Conservation (phyloP, 2,797 vertebrate genomes). For the Nyctalus aviator region DNA sequence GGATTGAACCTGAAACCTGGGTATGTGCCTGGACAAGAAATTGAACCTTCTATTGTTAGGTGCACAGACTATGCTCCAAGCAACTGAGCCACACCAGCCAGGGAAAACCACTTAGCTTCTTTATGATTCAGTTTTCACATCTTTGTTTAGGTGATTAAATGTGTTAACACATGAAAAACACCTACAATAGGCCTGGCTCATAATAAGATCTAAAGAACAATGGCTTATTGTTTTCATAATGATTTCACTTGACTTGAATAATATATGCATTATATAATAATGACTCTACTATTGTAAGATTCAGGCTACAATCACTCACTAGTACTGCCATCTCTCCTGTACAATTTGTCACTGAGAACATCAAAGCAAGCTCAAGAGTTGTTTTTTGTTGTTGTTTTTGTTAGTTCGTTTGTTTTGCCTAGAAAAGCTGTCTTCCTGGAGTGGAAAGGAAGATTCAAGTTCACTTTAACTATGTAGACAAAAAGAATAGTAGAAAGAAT, state of each 20-base stretch:
- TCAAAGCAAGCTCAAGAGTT: neutral
- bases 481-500: neutral
- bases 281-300: neutral
- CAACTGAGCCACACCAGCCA: neutral
- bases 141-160: conserved; percentile 27
- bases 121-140: neutral
- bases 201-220: conserved; percentile 24
- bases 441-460: neutral
- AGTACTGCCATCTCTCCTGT: neutral
- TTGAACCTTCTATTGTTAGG: neutral
- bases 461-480: neutral
- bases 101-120: neutral
- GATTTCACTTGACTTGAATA: conserved; percentile 7
- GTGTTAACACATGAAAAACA: conserved; percentile 17
- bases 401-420: neutral
- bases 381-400: neutral
- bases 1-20: neutral
- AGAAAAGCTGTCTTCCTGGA: neutral
- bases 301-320: neutral
- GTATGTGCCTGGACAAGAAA: neutral
- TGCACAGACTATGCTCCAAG: neutral
- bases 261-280: neutral
- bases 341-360: neutral
- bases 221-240: conserved; percentile 3
- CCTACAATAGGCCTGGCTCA: neutral